phyloP scores from a whole-genome alignment of 35 echinoderm and acorn worm genomes.

The Stichopus chloronotus region DNA sequence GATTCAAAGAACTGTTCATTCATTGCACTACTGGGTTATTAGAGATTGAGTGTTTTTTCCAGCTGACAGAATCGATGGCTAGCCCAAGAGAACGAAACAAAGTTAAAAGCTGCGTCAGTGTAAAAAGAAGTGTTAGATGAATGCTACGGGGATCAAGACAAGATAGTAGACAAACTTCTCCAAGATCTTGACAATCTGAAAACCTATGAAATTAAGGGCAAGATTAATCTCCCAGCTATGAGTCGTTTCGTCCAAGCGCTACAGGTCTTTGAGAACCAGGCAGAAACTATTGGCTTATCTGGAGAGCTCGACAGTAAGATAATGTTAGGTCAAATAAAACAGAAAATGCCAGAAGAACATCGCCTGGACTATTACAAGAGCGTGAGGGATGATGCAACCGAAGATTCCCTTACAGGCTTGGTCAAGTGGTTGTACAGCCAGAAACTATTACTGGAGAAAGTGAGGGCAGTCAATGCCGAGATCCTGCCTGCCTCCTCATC shows the following conservation, averaged over 20 bases:
- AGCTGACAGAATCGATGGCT: conserved; percentile 76
- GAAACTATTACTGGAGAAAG: too few species aligned
- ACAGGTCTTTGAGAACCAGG: conserved; percentile 70
- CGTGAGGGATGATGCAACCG: conserved; percentile 52
- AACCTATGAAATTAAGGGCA: conserved; percentile 66
- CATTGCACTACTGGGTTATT: too few species aligned
- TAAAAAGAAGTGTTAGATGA: conserved; percentile 66
- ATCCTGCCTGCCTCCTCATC: too few species aligned
- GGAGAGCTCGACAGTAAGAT: conserved; percentile 71
- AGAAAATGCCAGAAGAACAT: conserved; percentile 75
- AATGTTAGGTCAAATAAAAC: too few species aligned
- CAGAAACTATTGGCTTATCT: conserved; percentile 65
- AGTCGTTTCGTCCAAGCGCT: conserved; percentile 59
- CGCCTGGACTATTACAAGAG: conserved; percentile 67
- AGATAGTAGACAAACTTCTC: too few species aligned
- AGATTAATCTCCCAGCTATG: conserved; percentile 64
- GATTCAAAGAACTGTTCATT: conserved; percentile 67
- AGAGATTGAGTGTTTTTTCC: conserved; percentile 56
- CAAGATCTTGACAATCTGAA: too few species aligned
- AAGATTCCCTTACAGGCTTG: conserved; percentile 54
- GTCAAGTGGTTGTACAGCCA: too few species aligned
- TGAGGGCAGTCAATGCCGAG: too few species aligned
- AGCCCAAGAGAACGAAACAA: too few species aligned
- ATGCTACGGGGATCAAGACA: too few species aligned
- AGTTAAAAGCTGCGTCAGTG: conserved; percentile 67